A percentile compares a stretch with the other conserved stretches of the same genome.
These are phyloP conservation scores for Zoanthus gigantus DNA, from an alignment of 92 coral and sea anemone species.

Conservation along the genomic window DNA sequence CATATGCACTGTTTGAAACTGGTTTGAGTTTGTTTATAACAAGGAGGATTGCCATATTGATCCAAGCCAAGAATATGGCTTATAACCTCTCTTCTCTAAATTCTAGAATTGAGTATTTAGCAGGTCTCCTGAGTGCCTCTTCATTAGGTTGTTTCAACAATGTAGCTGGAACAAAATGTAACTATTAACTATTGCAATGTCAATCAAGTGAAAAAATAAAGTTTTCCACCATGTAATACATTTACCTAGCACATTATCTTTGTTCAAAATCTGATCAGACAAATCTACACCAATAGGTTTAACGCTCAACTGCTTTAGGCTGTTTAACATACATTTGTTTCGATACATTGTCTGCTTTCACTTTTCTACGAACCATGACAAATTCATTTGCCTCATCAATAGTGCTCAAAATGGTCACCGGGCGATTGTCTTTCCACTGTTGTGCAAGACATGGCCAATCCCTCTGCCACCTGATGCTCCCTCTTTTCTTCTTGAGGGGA, in stretches of 20 bases:
- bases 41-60: conserved; percentile 14
- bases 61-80: neutral
- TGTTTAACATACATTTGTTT: conserved; percentile 19
- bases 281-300: conserved; percentile 20
- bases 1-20: conserved; percentile 7
- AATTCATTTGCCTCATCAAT: conserved; percentile 43
- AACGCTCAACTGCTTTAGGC: conserved; percentile 37
- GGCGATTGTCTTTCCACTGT: conserved; percentile 46
- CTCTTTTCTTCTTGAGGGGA: conserved; percentile 14
- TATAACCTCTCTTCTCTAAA: conserved; percentile 31
- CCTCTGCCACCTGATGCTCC: conserved; percentile 35
- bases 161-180: conserved; percentile 27
- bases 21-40: neutral
- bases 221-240: conserved; percentile 54
- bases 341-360: conserved; percentile 8
- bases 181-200: conserved; percentile 41
- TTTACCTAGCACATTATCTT: conserved; percentile 4
- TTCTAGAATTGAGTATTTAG: conserved; percentile 28
- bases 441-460: neutral
- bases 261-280: conserved; percentile 39
- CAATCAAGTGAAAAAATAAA: conserved; percentile 45
- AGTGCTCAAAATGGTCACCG: conserved; percentile 40
- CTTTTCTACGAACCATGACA: conserved; percentile 11
- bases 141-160: conserved; percentile 17
- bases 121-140: conserved; percentile 35